phyloP scores from a whole-genome alignment of 2,888 invertebrate genomes.

The Rotaria socialis region DNA sequence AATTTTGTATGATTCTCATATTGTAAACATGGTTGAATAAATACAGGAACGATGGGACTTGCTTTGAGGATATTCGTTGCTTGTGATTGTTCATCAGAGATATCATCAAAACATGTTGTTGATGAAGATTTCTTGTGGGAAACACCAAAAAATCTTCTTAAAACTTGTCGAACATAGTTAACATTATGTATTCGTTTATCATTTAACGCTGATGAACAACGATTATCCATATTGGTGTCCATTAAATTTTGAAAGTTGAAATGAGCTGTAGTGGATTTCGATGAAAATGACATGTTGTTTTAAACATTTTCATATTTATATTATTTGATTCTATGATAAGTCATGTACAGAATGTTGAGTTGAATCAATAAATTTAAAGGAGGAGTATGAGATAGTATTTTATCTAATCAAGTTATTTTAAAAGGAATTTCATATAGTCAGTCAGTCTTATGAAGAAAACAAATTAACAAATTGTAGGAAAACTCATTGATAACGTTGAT shows the following conservation, averaged over 20 bases:
- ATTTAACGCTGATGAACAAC: neutral
- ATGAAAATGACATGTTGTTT: neutral
- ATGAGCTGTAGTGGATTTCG: neutral
- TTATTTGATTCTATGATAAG: too few species aligned
- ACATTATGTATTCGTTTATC: constrained; percentile 16
- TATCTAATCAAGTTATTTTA: neutral
- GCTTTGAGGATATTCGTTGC: neutral
- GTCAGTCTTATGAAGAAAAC: neutral
- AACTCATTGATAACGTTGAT: neutral
- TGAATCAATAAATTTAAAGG: too few species aligned
- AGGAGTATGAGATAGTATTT: neutral
- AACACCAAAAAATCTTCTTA: neutral
- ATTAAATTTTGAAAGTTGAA: neutral
- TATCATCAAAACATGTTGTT: neutral
- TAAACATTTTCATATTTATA: neutral
- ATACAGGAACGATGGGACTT: neutral
- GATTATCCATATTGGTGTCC: neutral
- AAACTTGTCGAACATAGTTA: constrained; percentile 2
- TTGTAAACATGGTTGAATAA: constrained; percentile 15
- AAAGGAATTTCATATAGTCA: neutral
- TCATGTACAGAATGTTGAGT: too few species aligned
- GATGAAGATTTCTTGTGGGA: neutral
- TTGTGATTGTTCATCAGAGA: neutral
- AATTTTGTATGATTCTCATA: constrained; percentile 20
- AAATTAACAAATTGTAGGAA: neutral